Conservation (phyloP, 1,140 invertebrate species). For the Lethrus apterus region DNA sequence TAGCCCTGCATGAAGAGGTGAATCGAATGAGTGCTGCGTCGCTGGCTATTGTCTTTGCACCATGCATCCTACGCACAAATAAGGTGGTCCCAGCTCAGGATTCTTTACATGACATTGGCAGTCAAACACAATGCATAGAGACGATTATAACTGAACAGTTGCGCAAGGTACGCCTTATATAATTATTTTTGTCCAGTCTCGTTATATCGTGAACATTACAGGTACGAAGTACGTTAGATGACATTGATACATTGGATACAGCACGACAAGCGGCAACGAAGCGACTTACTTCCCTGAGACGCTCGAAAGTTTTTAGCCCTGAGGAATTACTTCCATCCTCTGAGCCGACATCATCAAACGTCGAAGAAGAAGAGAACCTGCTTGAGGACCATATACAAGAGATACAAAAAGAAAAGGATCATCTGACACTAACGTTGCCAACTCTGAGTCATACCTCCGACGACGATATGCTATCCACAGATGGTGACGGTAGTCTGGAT, state of each 20-base stretch:
- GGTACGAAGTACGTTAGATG: constrained; percentile 69
- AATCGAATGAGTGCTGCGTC: constrained; percentile 91
- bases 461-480: constrained; percentile 71
- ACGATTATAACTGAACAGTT: constrained; percentile 72
- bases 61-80: constrained; percentile 84
- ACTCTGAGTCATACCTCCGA: constrained; percentile 70
- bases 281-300: constrained; percentile 63
- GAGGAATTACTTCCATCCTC: constrained; percentile 49
- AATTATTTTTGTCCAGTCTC: no score
- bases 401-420: constrained; percentile 71
- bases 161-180: constrained; percentile 17
- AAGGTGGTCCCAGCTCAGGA: constrained; percentile 82
- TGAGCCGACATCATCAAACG: constrained; percentile 36
- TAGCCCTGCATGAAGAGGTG: constrained; percentile 76
- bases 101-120: constrained; percentile 71
- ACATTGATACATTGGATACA: constrained; percentile 82
- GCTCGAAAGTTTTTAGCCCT: constrained; percentile 63
- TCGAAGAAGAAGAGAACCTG: constrained; percentile 59
- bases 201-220: no score
- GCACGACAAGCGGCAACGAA: constrained; percentile 70
- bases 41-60: constrained; percentile 90
- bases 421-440: constrained; percentile 71
- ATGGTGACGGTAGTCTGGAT: constrained; percentile 60
- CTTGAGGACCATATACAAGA: constrained; percentile 67
- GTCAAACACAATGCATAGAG: constrained; percentile 79